A percentile compares a stretch with the other conserved stretches of the same genome.
phyloP scores from a whole-genome alignment of 2,888 invertebrate species.

The Lycocerus yunnanus region DNA sequence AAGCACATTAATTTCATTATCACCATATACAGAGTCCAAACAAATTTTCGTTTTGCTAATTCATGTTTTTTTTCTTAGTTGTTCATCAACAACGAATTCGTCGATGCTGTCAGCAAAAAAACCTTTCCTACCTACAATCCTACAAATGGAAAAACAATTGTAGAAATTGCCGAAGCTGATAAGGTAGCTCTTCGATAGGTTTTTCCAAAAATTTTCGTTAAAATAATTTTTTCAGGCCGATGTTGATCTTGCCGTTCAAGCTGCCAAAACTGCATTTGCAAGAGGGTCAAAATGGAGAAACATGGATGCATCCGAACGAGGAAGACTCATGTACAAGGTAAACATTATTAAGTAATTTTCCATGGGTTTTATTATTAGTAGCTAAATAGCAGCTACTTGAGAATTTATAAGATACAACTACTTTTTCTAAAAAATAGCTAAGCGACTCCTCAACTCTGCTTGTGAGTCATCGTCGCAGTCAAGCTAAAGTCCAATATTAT shows the following conservation, averaged over 20 bases:
- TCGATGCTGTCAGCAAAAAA: slow-evolving; percentile 81
- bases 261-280: slow-evolving; percentile 78
- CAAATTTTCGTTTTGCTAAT: no score
- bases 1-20: no score
- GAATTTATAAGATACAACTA: no score
- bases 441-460: no score
- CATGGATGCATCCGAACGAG: slow-evolving; percentile 81
- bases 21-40: no score
- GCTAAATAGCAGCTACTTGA: no score
- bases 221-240: slow-evolving; percentile 65
- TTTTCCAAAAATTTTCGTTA: slow-evolving; percentile 1
- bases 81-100: slow-evolving; percentile 82
- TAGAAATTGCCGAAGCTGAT: slow-evolving; percentile 81
- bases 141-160: slow-evolving; percentile 73
- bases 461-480: no score
- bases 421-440: no score
- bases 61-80: slow-evolving; percentile 66
- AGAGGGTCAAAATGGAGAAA: slow-evolving; percentile 76
- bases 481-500: no score
- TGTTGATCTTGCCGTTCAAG: slow-evolving; percentile 78
- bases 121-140: slow-evolving; percentile 88
- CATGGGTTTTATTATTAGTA: no score
- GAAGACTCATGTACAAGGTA: slow-evolving; percentile 69
- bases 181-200: slow-evolving; percentile 61
- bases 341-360: no score